phyloP scores from a whole-genome alignment of 1,140 invertebrate genomes.

The Anastatus disparis region DNA sequence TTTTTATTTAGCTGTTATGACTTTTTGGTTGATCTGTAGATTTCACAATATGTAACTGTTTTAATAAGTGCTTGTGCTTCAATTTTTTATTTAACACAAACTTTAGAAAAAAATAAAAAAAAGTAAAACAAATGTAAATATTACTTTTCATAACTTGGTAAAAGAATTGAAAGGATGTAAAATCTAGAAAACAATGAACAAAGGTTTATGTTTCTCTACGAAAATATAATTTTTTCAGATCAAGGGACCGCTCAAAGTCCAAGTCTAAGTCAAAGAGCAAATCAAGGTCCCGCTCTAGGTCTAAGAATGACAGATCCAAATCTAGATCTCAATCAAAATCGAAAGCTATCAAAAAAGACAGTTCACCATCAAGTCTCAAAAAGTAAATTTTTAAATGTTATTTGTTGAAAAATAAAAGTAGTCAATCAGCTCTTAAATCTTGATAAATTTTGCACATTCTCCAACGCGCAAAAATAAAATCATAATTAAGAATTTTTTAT shows the following conservation, averaged over 20 bases:
- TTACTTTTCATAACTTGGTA: too few species aligned
- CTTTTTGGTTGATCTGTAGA: neutral
- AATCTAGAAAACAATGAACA: too few species aligned
- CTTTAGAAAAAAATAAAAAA: too few species aligned
- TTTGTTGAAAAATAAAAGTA: too few species aligned
- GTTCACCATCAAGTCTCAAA: neutral
- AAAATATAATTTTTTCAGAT: constrained; percentile 62
- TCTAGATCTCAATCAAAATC: constrained; percentile 71
- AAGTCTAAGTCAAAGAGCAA: constrained; percentile 70
- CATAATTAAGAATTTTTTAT: neutral
- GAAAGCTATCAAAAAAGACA: constrained; percentile 65
- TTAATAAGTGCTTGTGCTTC: constrained; percentile 17
- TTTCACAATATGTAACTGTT: neutral
- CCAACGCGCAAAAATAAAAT: too few species aligned
- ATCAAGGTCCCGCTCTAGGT: constrained; percentile 71
- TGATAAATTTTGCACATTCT: too few species aligned
- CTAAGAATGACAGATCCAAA: constrained; percentile 70
- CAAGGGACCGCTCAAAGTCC: constrained; percentile 70
- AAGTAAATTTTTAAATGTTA: too few species aligned
- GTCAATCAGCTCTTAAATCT: too few species aligned
- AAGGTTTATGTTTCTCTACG: neutral
- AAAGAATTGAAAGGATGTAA: too few species aligned
- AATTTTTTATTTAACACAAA: constrained; percentile 8
- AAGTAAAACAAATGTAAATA: too few species aligned
- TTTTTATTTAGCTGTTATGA: constrained; percentile 25